phyloP scores from a whole-genome alignment of 2,113 vertebrate species.

The Oostethus manadensis region DNA sequence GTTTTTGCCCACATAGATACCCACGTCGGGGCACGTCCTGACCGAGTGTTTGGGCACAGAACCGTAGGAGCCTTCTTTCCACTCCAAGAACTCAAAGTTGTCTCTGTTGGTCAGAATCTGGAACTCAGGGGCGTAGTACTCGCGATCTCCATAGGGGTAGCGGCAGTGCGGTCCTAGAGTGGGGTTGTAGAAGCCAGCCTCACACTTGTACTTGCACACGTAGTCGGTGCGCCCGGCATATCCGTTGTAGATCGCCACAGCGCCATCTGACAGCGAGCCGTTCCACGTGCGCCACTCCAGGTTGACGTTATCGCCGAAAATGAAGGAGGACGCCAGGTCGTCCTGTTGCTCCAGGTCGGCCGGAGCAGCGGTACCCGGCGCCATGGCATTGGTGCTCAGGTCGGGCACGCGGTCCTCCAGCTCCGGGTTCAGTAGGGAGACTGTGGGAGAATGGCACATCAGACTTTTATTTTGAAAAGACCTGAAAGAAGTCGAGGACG shows the following conservation, averaged over 20 bases:
- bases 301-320: constrained; percentile 66
- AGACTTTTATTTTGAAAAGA: not conserved
- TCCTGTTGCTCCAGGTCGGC: constrained; percentile 39
- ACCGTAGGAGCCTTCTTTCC: constrained; percentile 66
- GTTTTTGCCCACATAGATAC: constrained; percentile 70
- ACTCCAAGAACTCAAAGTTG: constrained; percentile 74
- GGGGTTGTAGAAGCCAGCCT: constrained; percentile 70
- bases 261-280: constrained; percentile 59
- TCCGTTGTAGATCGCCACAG: constrained; percentile 68
- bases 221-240: constrained; percentile 68
- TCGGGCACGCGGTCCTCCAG: constrained; percentile 51
- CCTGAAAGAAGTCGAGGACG: not conserved
- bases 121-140: constrained; percentile 62
- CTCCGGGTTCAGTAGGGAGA: constrained; percentile 54
- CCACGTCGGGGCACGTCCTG: constrained; percentile 49
- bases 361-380: constrained; percentile 33
- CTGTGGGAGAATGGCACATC: constrained; percentile 29
- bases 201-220: constrained; percentile 66
- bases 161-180: constrained; percentile 66
- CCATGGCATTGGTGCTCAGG: not conserved
- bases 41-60: constrained; percentile 60
- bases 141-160: constrained; percentile 64
- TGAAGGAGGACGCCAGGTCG: constrained; percentile 18
- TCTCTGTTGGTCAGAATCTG: constrained; percentile 68
- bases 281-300: constrained; percentile 66